Conservation (phyloP, 2,797 vertebrate genomes). For the Valencia hispanica region DNA sequence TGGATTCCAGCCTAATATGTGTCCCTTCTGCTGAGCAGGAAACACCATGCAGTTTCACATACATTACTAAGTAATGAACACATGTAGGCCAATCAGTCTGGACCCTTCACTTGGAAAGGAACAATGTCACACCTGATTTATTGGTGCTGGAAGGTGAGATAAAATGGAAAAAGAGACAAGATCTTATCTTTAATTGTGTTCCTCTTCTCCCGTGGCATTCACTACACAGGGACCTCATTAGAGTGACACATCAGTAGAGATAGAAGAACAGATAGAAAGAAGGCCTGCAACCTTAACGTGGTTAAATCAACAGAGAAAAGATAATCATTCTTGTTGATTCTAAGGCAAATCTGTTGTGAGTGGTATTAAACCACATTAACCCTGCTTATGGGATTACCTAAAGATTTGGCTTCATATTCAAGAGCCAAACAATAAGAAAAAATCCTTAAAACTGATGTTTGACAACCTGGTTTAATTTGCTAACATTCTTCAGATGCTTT, state of each 20-base stretch:
- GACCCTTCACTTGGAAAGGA: slow-evolving; percentile 18
- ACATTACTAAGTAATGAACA: slow-evolving; percentile 30
- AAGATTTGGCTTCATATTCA: background rate
- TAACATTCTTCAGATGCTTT: background rate
- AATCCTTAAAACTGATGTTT: too few relatives aligned
- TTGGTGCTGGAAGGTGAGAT: slow-evolving; percentile 20
- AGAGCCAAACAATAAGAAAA: background rate
- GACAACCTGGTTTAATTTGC: too few relatives aligned
- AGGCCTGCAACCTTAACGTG: slow-evolving; percentile 12
- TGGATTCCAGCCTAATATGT: slow-evolving; percentile 36
- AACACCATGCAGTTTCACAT: slow-evolving; percentile 26
- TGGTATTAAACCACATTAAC: background rate
- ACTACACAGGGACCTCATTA: slow-evolving; percentile 54
- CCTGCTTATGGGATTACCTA: background rate
- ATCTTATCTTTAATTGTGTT: slow-evolving; percentile 27
- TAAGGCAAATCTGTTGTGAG: slow-evolving; percentile 8
- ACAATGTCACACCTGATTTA: slow-evolving; percentile 22
- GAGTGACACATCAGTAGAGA: slow-evolving; percentile 17
- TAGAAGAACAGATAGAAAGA: slow-evolving; percentile 27
- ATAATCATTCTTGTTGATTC: background rate
- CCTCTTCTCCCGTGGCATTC: slow-evolving; percentile 31
- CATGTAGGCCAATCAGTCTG: slow-evolving; percentile 9
- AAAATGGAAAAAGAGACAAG: slow-evolving; percentile 38
- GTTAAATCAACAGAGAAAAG: slow-evolving; percentile 42
- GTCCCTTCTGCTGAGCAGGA: slow-evolving; percentile 26